Evolutionary conservation across 2,113 vertebrate species (phyloP).

Genomic region (Ailuropoda melanoleuca): DNA sequence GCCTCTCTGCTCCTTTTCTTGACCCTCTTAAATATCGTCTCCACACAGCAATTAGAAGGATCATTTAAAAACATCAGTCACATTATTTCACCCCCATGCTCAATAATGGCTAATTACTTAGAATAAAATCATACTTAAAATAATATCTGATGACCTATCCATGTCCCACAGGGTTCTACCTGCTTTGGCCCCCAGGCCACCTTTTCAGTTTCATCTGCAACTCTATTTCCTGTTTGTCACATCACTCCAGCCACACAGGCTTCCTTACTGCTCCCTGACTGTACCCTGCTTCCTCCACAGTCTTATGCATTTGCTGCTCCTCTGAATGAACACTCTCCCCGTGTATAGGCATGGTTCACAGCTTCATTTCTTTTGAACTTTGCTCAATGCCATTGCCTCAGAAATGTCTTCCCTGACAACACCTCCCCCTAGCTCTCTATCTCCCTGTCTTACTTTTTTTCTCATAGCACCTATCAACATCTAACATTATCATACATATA

Average conservation of each 20-base stretch:
- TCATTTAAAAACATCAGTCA: not conserved
- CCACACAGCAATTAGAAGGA: not conserved
- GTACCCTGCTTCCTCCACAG: fast-evolving
- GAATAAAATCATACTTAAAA: not conserved
- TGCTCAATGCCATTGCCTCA: not conserved
- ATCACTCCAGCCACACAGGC: not conserved
- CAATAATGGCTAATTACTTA: not conserved
- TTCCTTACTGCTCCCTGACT: not conserved
- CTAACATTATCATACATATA: not conserved
- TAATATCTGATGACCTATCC: not conserved
- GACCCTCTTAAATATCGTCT: not conserved
- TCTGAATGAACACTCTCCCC: not conserved
- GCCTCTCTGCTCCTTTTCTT: not conserved
- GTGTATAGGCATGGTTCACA: no score
- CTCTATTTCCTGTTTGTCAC: not conserved
- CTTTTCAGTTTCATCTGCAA: not conserved
- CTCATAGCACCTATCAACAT: not conserved
- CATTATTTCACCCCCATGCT: not conserved
- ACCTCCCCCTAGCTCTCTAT: not conserved
- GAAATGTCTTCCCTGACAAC: not conserved
- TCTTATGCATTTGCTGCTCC: not conserved
- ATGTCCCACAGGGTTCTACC: not conserved
- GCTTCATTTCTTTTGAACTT: not conserved
- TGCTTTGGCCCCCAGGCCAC: not conserved
- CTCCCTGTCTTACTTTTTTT: not conserved